These are phyloP conservation scores for Paramacrobiotus metropolitanus DNA, from an alignment of 1,140 invertebrate genomes.

Conservation along the genomic window DNA sequence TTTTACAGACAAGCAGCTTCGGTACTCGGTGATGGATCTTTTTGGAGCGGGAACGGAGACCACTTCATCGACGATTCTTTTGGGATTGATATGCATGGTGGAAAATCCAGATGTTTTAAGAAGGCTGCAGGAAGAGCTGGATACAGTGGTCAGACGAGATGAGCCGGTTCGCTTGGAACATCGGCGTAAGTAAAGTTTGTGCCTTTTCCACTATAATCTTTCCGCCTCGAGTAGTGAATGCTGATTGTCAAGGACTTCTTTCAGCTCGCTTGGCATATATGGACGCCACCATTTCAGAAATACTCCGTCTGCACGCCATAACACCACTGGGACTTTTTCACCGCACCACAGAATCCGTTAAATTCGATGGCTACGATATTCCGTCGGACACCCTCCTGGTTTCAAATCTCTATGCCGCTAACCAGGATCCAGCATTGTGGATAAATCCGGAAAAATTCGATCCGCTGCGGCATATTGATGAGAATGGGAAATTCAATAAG, in stretches of 20 bases:
- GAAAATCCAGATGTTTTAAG: not conserved
- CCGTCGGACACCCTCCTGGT: slow-evolving; percentile 38
- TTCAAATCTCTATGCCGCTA: slow-evolving; percentile 54
- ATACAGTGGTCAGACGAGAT: too few relatives aligned
- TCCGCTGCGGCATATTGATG: slow-evolving; percentile 44
- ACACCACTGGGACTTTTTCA: not conserved
- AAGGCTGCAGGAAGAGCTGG: not conserved
- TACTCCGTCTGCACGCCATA: not conserved
- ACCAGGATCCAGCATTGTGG: slow-evolving; percentile 42
- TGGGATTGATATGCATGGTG: not conserved
- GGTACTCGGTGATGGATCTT: not conserved
- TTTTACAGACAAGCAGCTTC: not conserved
- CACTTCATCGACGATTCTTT: not conserved
- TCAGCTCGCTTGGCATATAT: not conserved
- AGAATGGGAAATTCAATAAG: too few relatives aligned
- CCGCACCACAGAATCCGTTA: not conserved
- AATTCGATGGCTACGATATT: slow-evolving; percentile 30
- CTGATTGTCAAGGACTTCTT: not conserved
- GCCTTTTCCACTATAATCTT: too few relatives aligned
- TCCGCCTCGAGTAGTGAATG: not conserved
- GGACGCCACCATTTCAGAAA: not conserved
- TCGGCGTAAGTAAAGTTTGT: too few relatives aligned
- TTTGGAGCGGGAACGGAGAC: too few relatives aligned
- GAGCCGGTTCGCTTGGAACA: too few relatives aligned
- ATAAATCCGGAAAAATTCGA: slow-evolving; percentile 37